phyloP scores from a whole-genome alignment of 1,140 invertebrate species.

The Apis cerana region DNA sequence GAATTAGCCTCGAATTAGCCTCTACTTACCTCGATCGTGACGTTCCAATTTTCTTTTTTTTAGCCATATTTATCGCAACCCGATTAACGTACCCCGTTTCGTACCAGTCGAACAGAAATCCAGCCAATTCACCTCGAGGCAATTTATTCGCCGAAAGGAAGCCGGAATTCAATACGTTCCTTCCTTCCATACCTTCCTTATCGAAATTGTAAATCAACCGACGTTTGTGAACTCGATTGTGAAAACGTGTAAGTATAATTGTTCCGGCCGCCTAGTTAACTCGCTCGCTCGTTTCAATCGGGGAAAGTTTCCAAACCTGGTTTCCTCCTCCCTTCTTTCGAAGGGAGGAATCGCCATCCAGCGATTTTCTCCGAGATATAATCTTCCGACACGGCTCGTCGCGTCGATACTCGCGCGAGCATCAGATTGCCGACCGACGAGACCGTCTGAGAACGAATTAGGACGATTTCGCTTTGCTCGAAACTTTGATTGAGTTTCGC shows the following conservation, averaged over 20 bases:
- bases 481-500: conserved; percentile 36
- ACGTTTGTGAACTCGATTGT: conserved; percentile 1
- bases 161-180: conserved; percentile 41
- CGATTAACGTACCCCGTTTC: background rate
- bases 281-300: conserved; percentile 24
- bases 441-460: conserved; percentile 5
- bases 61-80: background rate
- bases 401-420: background rate
- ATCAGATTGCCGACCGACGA: background rate
- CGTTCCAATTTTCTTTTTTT: background rate
- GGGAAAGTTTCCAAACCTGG: conserved; percentile 8
- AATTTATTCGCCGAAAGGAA: conserved; percentile 35
- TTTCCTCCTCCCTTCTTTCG: background rate
- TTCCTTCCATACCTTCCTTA: conserved; percentile 1
- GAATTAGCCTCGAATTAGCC: background rate
- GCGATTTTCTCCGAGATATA: conserved; percentile 30
- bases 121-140: background rate
- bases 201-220: conserved; percentile 36
- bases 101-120: background rate
- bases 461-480: background rate
- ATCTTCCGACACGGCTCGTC: background rate
- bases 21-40: background rate
- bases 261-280: conserved; percentile 6
- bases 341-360: conserved; percentile 15
- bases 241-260: conserved; percentile 49